Evolutionary conservation across 2,888 invertebrate species (phyloP).

Genomic region (Heliconius ismenius): DNA sequence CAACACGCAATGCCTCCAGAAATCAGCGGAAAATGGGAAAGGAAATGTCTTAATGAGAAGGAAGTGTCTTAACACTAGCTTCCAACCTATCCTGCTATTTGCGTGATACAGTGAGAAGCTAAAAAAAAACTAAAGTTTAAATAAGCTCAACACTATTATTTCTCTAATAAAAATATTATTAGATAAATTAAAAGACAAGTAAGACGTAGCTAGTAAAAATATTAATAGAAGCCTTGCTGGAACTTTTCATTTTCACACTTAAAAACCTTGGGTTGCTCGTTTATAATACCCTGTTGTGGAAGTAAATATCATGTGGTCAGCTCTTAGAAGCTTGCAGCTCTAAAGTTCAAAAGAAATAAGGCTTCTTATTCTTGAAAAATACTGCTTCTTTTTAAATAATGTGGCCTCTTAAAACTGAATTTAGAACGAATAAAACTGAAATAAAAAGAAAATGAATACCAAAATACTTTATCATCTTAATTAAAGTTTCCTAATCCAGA

Average conservation of each 20-base stretch:
- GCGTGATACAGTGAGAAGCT: too few species aligned
- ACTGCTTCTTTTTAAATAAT: constrained; percentile 13
- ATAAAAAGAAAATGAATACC: constrained; percentile 2
- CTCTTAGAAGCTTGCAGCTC: constrained; percentile 8
- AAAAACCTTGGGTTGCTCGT: background rate
- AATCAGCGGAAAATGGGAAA: too few species aligned
- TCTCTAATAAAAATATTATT: background rate
- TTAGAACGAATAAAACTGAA: background rate
- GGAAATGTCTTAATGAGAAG: too few species aligned
- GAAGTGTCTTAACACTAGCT: too few species aligned
- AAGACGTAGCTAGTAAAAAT: background rate
- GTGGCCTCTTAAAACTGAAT: background rate
- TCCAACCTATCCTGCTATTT: too few species aligned
- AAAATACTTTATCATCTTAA: constrained; percentile 26
- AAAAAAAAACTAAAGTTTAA: background rate
- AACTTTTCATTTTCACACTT: constrained; percentile 1
- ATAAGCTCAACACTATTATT: background rate
- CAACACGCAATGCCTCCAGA: too few species aligned
- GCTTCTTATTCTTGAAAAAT: constrained; percentile 3
- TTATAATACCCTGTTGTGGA: background rate
- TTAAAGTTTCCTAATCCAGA: constrained; percentile 14
- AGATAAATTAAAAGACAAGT: background rate
- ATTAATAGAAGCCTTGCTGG: constrained; percentile 3
- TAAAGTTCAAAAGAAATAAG: background rate
- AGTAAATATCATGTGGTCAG: constrained; percentile 13